Evolutionary conservation across 2,888 invertebrate species (phyloP), one percentile per base, ranked within the genome.

Genomic region (Scaeva pyrastri): DNA sequence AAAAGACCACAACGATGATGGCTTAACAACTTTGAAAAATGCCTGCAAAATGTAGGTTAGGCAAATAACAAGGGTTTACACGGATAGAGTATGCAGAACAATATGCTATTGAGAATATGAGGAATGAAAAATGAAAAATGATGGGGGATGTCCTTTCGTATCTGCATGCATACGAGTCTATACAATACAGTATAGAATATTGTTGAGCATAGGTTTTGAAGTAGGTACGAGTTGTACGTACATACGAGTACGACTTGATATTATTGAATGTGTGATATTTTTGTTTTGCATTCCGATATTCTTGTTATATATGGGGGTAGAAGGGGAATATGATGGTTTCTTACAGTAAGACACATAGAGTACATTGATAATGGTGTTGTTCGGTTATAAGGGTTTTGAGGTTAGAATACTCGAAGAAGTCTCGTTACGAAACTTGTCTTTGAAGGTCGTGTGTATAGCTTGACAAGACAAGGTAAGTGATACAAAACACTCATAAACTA

Each of bases 11-110:
- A 84, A 86, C 70, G 81, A 81, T 77, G 81, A 86, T 81, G 76
- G 77, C 58, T 86, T 77, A 81, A 73, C 60, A 74, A 73, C 85
- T 81, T 70, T 73, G 73, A 81, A 77, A 77, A 80, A 80, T 76
- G 76, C 76, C 80, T 85, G 80, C 36, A 76, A 80, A 85, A 85
- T 85, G 48, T 76, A 77, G 81, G 85, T 85, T 73, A 81, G 80
- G 62, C 76, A 76, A 85, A 85, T 62, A 68, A 77, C 68, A 85
- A 85, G 80, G 73, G 50, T 52, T 73, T 77, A 62, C 76, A 66
- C 36, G 60, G 52, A 39, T 36, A 56, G n/a, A 68, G 14, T 36
- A 31, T 70, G 56, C 48, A 23, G 43, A 74, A 70, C 56, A 71
- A 56, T 55, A 64, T 64, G 66, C 43, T 55, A 48, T 52, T 66